Evolutionary conservation across 2,888 invertebrate genomes (phyloP), one percentile per base, ranked within the genome.

Genomic region (Andrena chrysosceles): DNA sequence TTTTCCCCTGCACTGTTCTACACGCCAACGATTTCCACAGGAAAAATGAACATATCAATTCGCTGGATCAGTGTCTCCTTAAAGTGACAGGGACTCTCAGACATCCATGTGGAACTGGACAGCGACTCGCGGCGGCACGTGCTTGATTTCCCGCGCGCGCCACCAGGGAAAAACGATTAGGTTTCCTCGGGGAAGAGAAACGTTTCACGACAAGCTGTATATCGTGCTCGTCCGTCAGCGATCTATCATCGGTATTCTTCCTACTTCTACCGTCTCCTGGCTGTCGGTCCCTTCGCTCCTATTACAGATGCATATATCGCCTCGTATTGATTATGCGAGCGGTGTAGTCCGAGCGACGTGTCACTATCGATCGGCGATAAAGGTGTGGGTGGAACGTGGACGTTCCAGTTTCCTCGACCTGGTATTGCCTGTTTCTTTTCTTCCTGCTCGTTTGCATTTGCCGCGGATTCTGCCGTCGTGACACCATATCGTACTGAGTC

Each of bases 301-400:
- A 83, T 83, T 85, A 79, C 77, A 85, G 86, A 88, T 42, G 42
- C 42, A 42, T 84, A 88, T 79, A 88, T 88, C 86, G 70, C 77
- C 6, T 63, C 6, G 84, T 88, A 89, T 88, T 87, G 88, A 88
- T 88, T 89, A 89, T 85, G 83, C 83, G 59, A 79, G 54, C 78
- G 70, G 83, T 85, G 75, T 85, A 82, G 80, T 82, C 77, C 71
- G 77, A 85, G 81, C 87, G 77, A 85, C 87, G 85, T 89, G 86
- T 90, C 84, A 83, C 79, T 89, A 90, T 90, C 89, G 90, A 90
- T 87, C 86, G 86, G 48, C 75, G 84, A 85, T 86, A 85, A 71
- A 87, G 86, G 84, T 82, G 87, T 86, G 80, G 86, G 86, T 80
- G 81, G 87, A 87, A 87, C 81, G 88, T 81, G 80, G 71, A 75